phyloP scores from a whole-genome alignment of 2,888 invertebrate species.

The Taenaris catops region DNA sequence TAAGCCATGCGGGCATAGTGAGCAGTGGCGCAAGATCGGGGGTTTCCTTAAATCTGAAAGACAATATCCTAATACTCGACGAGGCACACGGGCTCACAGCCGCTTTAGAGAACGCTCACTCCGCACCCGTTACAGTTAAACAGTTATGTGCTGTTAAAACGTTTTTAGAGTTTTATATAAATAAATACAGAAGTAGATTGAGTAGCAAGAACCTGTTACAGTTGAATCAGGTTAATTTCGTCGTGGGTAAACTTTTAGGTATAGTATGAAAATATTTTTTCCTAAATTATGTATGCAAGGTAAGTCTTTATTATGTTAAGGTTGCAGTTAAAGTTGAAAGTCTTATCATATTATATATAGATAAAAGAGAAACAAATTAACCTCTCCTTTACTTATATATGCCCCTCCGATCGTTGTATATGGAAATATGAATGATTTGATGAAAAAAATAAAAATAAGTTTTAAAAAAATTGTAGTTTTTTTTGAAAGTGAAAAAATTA shows the following conservation, averaged over 20 bases:
- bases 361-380: no score
- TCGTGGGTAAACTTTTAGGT: slow-evolving; percentile 81
- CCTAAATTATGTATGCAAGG: background rate
- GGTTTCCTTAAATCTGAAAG: slow-evolving; percentile 72
- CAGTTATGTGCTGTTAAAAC: slow-evolving; percentile 83
- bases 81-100: slow-evolving; percentile 98
- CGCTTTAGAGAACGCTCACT: slow-evolving; percentile 92
- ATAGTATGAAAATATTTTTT: background rate
- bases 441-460: no score
- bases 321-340: no score
- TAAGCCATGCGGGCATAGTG: slow-evolving; percentile 68
- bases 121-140: slow-evolving; percentile 83
- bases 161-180: slow-evolving; percentile 85
- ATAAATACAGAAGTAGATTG: slow-evolving; percentile 85
- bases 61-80: slow-evolving; percentile 93
- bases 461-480: no score
- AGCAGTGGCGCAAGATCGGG: slow-evolving; percentile 63
- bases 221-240: slow-evolving; percentile 90
- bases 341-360: no score
- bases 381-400: no score
- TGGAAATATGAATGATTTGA: no score
- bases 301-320: no score
- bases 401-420: no score
- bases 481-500: no score
- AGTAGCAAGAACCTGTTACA: slow-evolving; percentile 89